Evolutionary conservation across 2,797 vertebrate species (phyloP).

Genomic region (Meda fulgida): DNA sequence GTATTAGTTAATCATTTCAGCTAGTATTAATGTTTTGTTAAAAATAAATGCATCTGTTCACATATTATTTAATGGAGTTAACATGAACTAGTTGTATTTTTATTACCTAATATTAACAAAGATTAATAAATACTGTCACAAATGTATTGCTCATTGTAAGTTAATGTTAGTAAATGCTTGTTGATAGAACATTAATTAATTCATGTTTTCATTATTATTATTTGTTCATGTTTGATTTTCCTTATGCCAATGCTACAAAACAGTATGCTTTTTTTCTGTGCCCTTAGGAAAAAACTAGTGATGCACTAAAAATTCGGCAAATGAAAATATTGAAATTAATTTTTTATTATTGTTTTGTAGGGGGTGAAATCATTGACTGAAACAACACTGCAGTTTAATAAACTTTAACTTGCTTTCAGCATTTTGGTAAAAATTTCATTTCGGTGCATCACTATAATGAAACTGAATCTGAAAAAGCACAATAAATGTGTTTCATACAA

Average conservation of each 20-base stretch:
- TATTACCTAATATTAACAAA: neutral
- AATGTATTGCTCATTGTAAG: neutral
- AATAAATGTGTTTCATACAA: neutral
- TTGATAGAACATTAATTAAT: too few species aligned
- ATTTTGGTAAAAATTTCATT: neutral
- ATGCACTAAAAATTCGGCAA: neutral
- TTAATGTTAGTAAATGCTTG: neutral
- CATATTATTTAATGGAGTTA: neutral
- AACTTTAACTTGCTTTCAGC: too few species aligned
- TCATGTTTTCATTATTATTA: too few species aligned
- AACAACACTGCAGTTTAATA: neutral
- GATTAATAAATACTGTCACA: neutral
- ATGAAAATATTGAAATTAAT: neutral
- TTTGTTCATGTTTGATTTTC: neutral
- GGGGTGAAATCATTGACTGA: neutral
- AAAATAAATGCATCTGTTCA: neutral
- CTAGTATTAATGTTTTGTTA: neutral
- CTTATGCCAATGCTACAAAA: neutral
- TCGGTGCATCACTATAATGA: neutral
- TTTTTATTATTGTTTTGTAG: too few species aligned
- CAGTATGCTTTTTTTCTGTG: too few species aligned
- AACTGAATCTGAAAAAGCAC: neutral
- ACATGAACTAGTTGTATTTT: neutral
- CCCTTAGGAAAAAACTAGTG: too few species aligned
- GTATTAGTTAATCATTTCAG: neutral